Percentiles rank a stretch among this genome's conserved stretches.
Conservation (phyloP, 1,140 invertebrate genomes). For the Hycleus cichorii region DNA sequence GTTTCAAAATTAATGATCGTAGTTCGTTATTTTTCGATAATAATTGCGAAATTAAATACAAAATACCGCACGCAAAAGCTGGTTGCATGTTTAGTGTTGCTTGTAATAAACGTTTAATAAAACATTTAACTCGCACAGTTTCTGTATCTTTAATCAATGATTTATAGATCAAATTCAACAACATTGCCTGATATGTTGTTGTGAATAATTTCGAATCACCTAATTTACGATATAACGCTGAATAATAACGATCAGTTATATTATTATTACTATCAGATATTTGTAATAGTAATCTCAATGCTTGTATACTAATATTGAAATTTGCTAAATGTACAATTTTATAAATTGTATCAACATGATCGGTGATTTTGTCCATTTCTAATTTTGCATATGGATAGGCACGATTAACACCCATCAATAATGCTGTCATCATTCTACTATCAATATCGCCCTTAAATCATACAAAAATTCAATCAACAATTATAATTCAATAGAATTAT, state of each 20-base stretch:
- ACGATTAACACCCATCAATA: constrained; percentile 81
- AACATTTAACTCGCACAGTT: constrained; percentile 64
- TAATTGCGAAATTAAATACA: constrained; percentile 76
- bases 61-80: constrained; percentile 62
- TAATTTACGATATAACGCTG: constrained; percentile 80
- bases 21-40: constrained; percentile 28
- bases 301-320: constrained; percentile 80
- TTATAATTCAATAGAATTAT: not conserved
- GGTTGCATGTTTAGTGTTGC: constrained; percentile 52
- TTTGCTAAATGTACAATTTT: constrained; percentile 78
- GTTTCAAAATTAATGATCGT: constrained; percentile 28
- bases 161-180: constrained; percentile 83
- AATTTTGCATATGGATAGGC: constrained; percentile 72
- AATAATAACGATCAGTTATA: constrained; percentile 44
- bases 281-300: constrained; percentile 79
- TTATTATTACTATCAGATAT: constrained; percentile 55
- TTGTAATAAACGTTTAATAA: constrained; percentile 86
- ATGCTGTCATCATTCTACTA: constrained; percentile 83
- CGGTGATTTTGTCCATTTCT: constrained; percentile 49
- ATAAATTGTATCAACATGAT: constrained; percentile 80
- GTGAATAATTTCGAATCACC: constrained; percentile 65
- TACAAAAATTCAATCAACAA: too few species aligned
- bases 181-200: constrained; percentile 69
- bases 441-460: constrained; percentile 74
- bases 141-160: constrained; percentile 74